Conservation (phyloP, 2,888 invertebrate species). For the Amphipyra berbera region DNA sequence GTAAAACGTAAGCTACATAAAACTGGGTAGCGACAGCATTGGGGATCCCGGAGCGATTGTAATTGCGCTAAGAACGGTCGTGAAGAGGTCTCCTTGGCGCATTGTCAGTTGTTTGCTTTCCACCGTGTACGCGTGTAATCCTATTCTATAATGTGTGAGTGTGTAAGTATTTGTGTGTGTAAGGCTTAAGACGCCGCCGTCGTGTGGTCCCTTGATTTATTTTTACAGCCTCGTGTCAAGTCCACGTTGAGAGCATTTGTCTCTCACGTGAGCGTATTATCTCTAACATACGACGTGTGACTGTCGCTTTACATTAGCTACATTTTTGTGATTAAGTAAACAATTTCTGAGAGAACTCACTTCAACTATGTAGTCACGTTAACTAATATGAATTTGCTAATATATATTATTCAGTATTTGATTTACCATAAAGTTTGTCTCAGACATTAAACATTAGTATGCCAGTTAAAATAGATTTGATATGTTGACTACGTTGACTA, state of each 20-base stretch:
- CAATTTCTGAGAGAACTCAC: conserved; percentile 46
- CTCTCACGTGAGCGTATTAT: conserved; percentile 75
- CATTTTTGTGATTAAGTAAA: conserved; percentile 66
- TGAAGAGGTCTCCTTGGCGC: conserved; percentile 28
- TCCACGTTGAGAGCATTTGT: conserved; percentile 79
- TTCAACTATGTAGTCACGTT: conserved; percentile 8
- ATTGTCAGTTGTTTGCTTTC: conserved; percentile 43
- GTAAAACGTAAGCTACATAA: conserved; percentile 7
- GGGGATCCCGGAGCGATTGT: conserved; percentile 19
- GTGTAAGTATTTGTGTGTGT: conserved; percentile 51
- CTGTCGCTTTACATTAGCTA: conserved; percentile 69
- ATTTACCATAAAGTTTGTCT: background rate
- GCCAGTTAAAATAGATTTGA: conserved; percentile 1
- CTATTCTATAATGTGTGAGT: conserved; percentile 56
- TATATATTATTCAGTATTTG: conserved; percentile 7
- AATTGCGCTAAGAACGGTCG: conserved; percentile 33
- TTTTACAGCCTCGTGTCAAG: conserved; percentile 80
- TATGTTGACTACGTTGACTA: too few species aligned
- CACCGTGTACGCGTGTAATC: conserved; percentile 47
- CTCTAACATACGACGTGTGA: conserved; percentile 71
- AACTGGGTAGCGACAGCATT: conserved; percentile 21
- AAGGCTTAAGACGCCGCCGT: conserved; percentile 61
- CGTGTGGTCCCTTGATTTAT: conserved; percentile 76
- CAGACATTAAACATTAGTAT: background rate
- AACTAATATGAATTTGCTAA: conserved; percentile 1